phyloP scores from a whole-genome alignment of 1,140 invertebrate genomes.

The Papilio xuthus region DNA sequence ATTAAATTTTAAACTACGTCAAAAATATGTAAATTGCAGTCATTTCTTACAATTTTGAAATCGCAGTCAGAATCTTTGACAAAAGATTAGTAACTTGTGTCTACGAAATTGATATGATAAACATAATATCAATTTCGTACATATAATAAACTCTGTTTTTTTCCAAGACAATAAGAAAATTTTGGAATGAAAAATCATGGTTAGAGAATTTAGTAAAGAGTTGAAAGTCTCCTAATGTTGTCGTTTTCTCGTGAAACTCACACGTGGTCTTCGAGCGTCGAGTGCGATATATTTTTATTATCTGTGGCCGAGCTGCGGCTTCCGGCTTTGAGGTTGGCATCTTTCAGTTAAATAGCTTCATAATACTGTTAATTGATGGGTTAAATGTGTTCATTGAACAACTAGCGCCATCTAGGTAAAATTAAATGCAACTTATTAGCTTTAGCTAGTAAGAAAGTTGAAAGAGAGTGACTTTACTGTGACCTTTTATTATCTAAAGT shows the following conservation, averaged over 20 bases:
- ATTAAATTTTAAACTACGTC: too few relatives aligned
- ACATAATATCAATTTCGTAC: not conserved
- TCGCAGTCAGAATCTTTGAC: not conserved
- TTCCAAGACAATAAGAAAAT: not conserved
- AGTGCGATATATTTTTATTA: constrained; percentile 40
- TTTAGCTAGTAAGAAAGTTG: not conserved
- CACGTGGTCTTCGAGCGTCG: constrained; percentile 22
- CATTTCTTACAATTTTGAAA: not conserved
- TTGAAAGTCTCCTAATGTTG: not conserved
- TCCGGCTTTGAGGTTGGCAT: constrained; percentile 40
- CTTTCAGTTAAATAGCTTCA: constrained; percentile 16
- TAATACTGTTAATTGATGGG: not conserved
- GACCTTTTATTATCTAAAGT: too few relatives aligned
- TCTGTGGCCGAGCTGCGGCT: constrained; percentile 37
- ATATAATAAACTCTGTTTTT: not conserved
- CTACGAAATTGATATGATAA: too few relatives aligned
- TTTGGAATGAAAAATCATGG: not conserved
- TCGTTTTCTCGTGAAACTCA: not conserved
- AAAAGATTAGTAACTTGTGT: not conserved
- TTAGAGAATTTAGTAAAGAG: not conserved
- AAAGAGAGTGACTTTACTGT: not conserved
- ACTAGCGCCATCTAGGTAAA: not conserved
- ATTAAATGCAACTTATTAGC: not conserved
- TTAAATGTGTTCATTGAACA: not conserved
- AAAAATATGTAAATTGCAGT: not conserved